Conservation (phyloP, 2,113 vertebrate species). For the Panurus biarmicus region DNA sequence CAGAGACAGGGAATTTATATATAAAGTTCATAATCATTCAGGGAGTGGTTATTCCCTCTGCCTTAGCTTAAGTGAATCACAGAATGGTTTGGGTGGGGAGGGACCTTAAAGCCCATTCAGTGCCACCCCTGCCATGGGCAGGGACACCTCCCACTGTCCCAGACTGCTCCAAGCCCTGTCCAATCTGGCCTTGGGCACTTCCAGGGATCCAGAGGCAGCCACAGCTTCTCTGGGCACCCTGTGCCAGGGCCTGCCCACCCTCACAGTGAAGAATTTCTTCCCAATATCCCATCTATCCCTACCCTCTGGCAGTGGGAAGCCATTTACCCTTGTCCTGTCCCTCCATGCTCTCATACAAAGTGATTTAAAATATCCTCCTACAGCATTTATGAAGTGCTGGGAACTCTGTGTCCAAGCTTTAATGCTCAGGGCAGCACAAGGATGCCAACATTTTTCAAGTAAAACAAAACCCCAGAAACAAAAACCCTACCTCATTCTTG, state of each 20-base stretch:
- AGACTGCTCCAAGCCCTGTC: fast-evolving
- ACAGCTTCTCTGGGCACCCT: neutral
- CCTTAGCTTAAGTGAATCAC: neutral
- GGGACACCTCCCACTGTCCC: neutral
- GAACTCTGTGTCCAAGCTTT: neutral
- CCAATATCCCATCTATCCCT: neutral
- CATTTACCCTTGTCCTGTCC: neutral
- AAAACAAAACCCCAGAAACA: neutral
- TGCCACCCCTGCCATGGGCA: neutral
- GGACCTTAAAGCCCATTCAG: neutral
- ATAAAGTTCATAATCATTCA: neutral
- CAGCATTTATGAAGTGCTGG: neutral
- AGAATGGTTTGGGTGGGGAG: neutral
- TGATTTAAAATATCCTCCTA: neutral
- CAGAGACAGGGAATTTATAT: neutral
- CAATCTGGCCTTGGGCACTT: fast-evolving
- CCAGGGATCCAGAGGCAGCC: neutral
- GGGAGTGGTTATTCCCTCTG: neutral
- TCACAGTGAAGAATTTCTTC: fast-evolving
- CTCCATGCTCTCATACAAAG: neutral
- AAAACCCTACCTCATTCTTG: neutral
- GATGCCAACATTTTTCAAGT: neutral
- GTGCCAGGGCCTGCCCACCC: neutral
- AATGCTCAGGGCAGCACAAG: neutral
- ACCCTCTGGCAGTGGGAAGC: neutral